These are phyloP conservation scores for Elaphurus davidianus DNA, from an alignment of 2,113 vertebrate genomes.

Conservation along the genomic window DNA sequence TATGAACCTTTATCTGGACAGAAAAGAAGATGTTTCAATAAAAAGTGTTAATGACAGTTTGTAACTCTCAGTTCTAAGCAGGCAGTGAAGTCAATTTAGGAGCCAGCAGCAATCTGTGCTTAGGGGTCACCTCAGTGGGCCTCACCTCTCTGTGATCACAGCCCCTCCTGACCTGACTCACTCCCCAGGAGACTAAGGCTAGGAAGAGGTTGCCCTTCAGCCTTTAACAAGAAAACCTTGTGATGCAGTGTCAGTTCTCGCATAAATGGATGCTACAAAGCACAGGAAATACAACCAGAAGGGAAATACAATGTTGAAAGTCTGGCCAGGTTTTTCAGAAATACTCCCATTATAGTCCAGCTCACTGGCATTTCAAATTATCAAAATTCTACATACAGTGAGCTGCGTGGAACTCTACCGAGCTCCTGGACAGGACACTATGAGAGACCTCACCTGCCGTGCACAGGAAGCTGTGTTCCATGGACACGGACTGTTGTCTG, in stretches of 20 bases:
- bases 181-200: neutral
- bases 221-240: neutral
- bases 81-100: neutral
- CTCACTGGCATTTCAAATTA: neutral
- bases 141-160: neutral
- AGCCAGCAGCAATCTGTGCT: neutral
- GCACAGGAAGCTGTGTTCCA: too few species aligned
- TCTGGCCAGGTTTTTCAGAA: neutral
- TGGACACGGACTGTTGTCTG: neutral
- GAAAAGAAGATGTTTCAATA: neutral
- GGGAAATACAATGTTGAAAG: neutral
- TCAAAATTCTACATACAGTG: neutral
- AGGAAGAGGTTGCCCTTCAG: neutral
- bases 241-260: neutral
- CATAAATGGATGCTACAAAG: neutral
- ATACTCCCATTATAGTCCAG: neutral
- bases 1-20: neutral
- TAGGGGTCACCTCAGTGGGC: too few species aligned
- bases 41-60: neutral
- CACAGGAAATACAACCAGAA: neutral
- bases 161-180: neutral
- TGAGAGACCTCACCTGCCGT: neutral
- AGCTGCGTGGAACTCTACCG: rapidly evolving
- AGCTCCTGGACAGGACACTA: neutral
- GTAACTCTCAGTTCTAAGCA: neutral